phyloP scores from a whole-genome alignment of 2,797 vertebrate species.

The Lagocephalus sceleratus region DNA sequence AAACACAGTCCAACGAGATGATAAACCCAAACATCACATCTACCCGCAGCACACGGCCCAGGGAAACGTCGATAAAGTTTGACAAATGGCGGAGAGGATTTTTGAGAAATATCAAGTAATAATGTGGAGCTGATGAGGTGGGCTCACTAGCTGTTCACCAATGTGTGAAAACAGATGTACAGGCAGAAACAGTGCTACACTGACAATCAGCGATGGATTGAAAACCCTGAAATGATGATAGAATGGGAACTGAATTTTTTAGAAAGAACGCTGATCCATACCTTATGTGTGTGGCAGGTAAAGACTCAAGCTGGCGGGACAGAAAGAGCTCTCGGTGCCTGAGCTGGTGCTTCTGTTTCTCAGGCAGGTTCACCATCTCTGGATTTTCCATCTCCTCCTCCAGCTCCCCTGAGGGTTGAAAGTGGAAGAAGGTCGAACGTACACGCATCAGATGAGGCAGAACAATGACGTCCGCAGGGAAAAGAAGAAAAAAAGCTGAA shows the following conservation, averaged over 20 bases:
- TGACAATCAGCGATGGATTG: conserved; percentile 35
- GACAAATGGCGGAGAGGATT: conserved; percentile 13
- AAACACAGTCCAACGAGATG: conserved; percentile 3
- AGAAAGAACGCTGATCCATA: conserved; percentile 46
- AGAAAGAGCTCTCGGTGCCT: conserved; percentile 94
- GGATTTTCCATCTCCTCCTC: conserved; percentile 98
- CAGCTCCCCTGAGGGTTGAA: conserved; percentile 82
- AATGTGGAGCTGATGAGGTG: conserved; percentile 37
- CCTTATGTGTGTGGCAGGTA: conserved; percentile 98
- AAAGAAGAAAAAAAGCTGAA: background rate
- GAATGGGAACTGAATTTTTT: background rate
- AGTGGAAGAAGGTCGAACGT: conserved; percentile 48
- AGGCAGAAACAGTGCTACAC: conserved; percentile 15
- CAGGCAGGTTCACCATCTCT: conserved; percentile 90
- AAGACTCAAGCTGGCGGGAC: conserved; percentile 91
- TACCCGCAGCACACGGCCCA: background rate
- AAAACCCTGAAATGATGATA: background rate
- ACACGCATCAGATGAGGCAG: conserved; percentile 39
- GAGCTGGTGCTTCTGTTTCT: conserved; percentile 95
- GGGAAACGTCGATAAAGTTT: conserved; percentile 20
- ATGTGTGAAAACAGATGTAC: conserved; percentile 23
- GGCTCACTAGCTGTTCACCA: conserved; percentile 16
- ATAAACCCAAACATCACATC: too few species aligned
- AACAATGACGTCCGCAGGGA: conserved; percentile 40
- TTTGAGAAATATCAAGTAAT: conserved; percentile 52